Conservation (phyloP, 2,113 vertebrate genomes). For the Triplophysa dalaica region DNA sequence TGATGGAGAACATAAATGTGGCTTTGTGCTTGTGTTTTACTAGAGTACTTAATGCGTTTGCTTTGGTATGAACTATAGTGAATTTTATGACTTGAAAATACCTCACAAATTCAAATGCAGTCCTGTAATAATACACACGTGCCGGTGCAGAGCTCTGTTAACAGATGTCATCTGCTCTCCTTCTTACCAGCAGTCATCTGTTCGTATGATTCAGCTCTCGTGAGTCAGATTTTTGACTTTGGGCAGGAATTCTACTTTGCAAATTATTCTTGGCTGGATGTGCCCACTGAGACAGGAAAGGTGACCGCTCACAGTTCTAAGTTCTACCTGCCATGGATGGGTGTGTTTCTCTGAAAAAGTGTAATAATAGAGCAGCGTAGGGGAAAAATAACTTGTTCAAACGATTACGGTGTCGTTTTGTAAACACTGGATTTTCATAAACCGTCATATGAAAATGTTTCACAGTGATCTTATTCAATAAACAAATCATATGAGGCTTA, state of each 20-base stretch:
- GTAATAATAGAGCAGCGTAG: too few relatives aligned
- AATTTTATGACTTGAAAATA: slow-evolving; percentile 22
- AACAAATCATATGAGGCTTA: too few relatives aligned
- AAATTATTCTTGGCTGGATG: not conserved
- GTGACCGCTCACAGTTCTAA: too few relatives aligned
- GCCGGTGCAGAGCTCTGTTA: not conserved
- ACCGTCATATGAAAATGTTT: too few relatives aligned
- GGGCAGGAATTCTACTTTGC: not conserved
- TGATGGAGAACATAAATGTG: not conserved
- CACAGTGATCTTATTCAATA: too few relatives aligned
- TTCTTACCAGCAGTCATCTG: not conserved
- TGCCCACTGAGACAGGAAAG: too few relatives aligned
- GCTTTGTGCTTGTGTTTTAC: slow-evolving; percentile 26
- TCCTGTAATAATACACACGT: slow-evolving; percentile 33
- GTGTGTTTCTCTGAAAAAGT: too few relatives aligned
- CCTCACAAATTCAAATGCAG: slow-evolving; percentile 17
- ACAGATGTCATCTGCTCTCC: not conserved
- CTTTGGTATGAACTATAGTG: slow-evolving; percentile 20
- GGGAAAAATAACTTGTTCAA: too few relatives aligned
- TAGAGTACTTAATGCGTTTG: slow-evolving; percentile 18
- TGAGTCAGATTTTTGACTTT: not conserved
- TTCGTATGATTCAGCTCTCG: not conserved
- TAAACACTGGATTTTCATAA: too few relatives aligned
- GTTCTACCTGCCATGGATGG: too few relatives aligned
- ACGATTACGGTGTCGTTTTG: too few relatives aligned